A percentile compares a stretch with the other conserved stretches of the same genome.
phyloP scores from a whole-genome alignment of 1,140 invertebrate species.

The Agrypnia vestita region DNA sequence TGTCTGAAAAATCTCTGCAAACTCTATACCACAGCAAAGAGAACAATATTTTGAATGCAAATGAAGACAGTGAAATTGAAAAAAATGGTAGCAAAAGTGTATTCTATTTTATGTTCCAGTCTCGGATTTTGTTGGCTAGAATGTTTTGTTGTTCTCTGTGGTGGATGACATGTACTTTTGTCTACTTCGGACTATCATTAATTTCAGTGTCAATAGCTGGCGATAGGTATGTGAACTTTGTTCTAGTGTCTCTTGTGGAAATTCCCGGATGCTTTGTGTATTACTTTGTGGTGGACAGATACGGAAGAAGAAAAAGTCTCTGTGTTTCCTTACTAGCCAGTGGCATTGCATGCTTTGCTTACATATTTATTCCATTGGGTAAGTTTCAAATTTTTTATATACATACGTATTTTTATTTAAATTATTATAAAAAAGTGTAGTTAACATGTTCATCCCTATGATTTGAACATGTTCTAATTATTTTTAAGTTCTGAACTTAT shows the following conservation, averaged over 20 bases:
- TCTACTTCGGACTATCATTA: slow-evolving; percentile 88
- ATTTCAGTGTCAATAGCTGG: slow-evolving; percentile 84
- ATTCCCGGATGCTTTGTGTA: slow-evolving; percentile 81
- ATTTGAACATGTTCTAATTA: too few relatives aligned
- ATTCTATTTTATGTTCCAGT: slow-evolving; percentile 73
- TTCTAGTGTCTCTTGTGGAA: slow-evolving; percentile 80
- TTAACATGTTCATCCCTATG: too few relatives aligned
- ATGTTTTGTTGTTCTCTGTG: slow-evolving; percentile 79
- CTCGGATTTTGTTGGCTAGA: slow-evolving; percentile 75
- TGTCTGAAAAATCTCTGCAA: slow-evolving; percentile 74
- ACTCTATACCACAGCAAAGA: slow-evolving; percentile 64
- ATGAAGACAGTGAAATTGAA: slow-evolving; percentile 47
- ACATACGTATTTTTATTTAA: too few relatives aligned
- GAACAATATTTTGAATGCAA: slow-evolving; percentile 48
- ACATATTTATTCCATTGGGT: slow-evolving; percentile 66
- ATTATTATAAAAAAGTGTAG: too few relatives aligned
- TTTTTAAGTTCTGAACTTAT: too few relatives aligned
- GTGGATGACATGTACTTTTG: slow-evolving; percentile 81
- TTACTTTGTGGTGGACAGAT: slow-evolving; percentile 77
- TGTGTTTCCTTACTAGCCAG: slow-evolving; percentile 76
- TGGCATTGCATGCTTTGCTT: slow-evolving; percentile 69
- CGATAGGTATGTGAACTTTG: slow-evolving; percentile 82
- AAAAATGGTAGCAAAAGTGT: slow-evolving; percentile 62
- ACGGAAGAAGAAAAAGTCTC: slow-evolving; percentile 77
- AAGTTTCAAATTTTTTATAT: slow-evolving; percentile 59